Evolutionary conservation across 2,888 invertebrate genomes (phyloP), one percentile per base, ranked within the genome.

Genomic region (Timema podura): DNA sequence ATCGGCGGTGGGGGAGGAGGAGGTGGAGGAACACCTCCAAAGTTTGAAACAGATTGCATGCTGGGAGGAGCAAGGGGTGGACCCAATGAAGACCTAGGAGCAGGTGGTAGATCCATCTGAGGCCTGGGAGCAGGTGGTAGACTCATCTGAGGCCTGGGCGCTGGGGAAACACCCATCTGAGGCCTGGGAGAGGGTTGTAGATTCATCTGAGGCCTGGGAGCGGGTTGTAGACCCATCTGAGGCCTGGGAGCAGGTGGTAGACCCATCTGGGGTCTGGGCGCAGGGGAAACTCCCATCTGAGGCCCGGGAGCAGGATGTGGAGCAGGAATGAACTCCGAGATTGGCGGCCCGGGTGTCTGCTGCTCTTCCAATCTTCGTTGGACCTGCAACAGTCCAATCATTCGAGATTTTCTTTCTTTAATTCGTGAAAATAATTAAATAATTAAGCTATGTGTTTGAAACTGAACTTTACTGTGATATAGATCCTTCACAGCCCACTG

Each of bases 11-110:
- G 75, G 73, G 83, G 85, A 0, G 89, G 87, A 0, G 89, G 89
- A 0, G 89, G 89, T 0, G 89, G 89, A 0, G 89, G 89, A 16
- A 89, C 30, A 30, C 30, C 30, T 30, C 30, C 30, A 30, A 30
- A 30, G 30, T 30, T 30, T 30, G 30, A 30, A 30, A 30, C 30
- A 30, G 30, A 30, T 30, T 30, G 30, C 30, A 30, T 30, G 30
- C 30, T 30, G 30, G 30, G 30, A 30, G 84, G 79, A 5, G 30
- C 30, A 30, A 30, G 30, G 30, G 30, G 30, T 3, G 30, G 30
- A 30, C 30, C 30, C 30, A 30, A 30, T 30, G 30, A 30, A 30
- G 30, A 30, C 30, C 30, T 30, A 30, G 30, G 30, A 30, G 30
- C 1, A 30, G 30, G 30, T 30, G 30, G 30, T 30, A 30, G 30